A percentile compares a stretch with the other conserved stretches of the same genome.
Conservation (phyloP, 2,797 vertebrate genomes). For the Sciurus carolinensis region DNA sequence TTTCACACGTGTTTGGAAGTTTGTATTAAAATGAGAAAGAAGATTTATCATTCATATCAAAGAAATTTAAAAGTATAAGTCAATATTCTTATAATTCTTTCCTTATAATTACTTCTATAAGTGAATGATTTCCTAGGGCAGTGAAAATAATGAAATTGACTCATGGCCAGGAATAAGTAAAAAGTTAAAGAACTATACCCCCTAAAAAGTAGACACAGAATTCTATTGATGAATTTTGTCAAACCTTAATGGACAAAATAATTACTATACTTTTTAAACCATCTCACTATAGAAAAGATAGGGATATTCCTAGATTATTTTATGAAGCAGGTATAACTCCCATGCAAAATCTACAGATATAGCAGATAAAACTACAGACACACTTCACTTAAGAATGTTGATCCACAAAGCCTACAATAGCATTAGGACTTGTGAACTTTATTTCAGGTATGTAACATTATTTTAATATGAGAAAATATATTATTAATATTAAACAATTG, state of each 20-base stretch:
- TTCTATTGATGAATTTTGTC: conserved; percentile 8
- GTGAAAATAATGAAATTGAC: conserved; percentile 33
- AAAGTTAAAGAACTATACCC: neutral
- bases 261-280: conserved; percentile 9
- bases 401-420: neutral
- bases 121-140: neutral
- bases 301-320: neutral
- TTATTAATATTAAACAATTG: conserved; percentile 15
- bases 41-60: neutral
- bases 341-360: neutral
- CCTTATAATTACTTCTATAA: neutral
- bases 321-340: neutral
- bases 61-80: neutral
- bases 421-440: neutral
- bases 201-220: neutral
- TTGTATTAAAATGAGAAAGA: conserved; percentile 46
- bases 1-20: conserved; percentile 31
- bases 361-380: no score
- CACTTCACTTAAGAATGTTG: neutral
- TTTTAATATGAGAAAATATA: conserved; percentile 46
- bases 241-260: neutral
- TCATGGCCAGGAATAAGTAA: neutral
- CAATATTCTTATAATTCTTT: conserved; percentile 4
- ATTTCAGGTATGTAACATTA: conserved; percentile 2
- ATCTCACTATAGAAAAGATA: neutral